A percentile compares a stretch with the other conserved stretches of the same genome.
Conservation (phyloP, 2,797 vertebrate genomes). For the Eulemur rubriventer region DNA sequence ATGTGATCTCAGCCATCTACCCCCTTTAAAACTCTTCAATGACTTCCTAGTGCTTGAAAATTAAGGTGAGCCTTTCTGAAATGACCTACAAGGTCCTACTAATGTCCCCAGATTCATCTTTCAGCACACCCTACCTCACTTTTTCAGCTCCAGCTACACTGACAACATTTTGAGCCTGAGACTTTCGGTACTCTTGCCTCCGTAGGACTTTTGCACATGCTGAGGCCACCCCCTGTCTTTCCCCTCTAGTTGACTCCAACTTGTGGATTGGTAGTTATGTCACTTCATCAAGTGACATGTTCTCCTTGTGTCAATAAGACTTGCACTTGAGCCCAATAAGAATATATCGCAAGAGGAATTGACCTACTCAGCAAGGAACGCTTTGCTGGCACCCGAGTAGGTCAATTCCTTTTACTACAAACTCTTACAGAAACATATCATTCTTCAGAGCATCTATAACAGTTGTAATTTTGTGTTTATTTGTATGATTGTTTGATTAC, state of each 20-base stretch:
- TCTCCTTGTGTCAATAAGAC: neutral
- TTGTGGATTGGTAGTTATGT: neutral
- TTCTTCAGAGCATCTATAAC: neutral
- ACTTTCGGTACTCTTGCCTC: neutral
- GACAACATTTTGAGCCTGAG: neutral
- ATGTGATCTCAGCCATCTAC: neutral
- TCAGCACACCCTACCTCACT: rapidly evolving
- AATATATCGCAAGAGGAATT: neutral
- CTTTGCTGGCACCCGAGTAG: neutral
- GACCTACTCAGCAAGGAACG: neutral
- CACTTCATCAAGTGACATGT: neutral
- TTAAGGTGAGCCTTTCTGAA: neutral
- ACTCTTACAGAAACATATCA: neutral
- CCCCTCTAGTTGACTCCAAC: neutral
- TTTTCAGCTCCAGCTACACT: neutral
- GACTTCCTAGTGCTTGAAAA: neutral
- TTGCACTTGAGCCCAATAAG: neutral
- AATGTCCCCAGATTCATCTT: neutral
- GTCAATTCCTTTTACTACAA: neutral
- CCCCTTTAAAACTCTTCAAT: neutral
- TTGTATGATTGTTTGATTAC: neutral
- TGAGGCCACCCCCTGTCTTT: neutral
- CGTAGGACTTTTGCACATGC: neutral
- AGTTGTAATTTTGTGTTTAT: neutral
- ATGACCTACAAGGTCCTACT: neutral